These are phyloP conservation scores for Xyrichtys novacula DNA, from an alignment of 2,797 vertebrate genomes.

Conservation along the genomic window DNA sequence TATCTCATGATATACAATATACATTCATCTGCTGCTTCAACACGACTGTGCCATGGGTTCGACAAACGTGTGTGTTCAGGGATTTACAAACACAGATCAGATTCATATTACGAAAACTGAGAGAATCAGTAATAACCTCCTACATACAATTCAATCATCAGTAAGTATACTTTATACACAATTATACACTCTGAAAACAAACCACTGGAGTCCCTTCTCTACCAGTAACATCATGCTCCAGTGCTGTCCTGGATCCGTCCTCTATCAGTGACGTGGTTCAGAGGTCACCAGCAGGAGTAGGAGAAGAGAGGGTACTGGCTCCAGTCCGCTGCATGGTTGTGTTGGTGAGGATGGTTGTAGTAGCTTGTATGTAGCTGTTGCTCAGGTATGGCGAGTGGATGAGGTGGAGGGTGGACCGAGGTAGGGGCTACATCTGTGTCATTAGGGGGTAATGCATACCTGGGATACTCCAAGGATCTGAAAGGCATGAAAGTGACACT, in stretches of 20 bases:
- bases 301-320: constrained; percentile 88
- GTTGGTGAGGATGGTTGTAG: constrained; percentile 65
- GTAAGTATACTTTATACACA: constrained; percentile 18
- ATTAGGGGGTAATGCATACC: constrained; percentile 64
- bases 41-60: neutral
- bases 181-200: constrained; percentile 29
- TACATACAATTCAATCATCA: neutral
- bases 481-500: neutral
- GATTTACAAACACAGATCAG: neutral
- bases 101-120: neutral
- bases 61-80: neutral
- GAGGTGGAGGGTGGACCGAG: constrained; percentile 54
- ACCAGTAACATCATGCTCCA: neutral
- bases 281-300: constrained; percentile 86
- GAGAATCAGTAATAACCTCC: neutral
- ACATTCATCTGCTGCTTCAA: neutral
- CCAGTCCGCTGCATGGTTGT: constrained; percentile 83
- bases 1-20: neutral
- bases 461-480: constrained; percentile 74
- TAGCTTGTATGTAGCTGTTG: constrained; percentile 55
- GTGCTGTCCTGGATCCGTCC: neutral
- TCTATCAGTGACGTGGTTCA: neutral
- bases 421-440: constrained; percentile 23
- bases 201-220: too few relatives aligned
- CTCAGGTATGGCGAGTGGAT: constrained; percentile 68